These are phyloP conservation scores for Regulus satrapa DNA, from an alignment of 2,113 vertebrate genomes.

Conservation along the genomic window DNA sequence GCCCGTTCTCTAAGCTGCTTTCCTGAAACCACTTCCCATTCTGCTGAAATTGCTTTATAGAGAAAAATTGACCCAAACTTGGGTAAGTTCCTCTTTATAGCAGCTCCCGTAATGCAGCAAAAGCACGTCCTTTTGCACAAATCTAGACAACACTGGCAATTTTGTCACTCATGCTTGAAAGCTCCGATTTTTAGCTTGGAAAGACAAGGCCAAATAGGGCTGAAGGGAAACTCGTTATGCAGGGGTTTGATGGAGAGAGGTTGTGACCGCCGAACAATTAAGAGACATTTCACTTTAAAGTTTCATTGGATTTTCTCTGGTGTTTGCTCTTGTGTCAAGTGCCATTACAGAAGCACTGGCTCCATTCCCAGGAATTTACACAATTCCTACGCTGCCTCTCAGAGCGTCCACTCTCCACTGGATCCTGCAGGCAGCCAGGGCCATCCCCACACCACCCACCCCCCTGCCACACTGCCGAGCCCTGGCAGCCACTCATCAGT, in stretches of 20 bases:
- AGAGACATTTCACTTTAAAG: not conserved
- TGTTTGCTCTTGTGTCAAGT: not conserved
- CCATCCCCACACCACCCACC: not conserved
- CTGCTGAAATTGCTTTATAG: not conserved
- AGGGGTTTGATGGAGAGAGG: not conserved
- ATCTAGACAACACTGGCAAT: not conserved
- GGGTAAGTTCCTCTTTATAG: not conserved
- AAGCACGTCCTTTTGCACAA: not conserved
- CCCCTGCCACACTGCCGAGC: accelerated
- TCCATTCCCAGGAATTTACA: not conserved
- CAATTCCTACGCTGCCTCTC: not conserved
- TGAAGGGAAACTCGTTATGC: not conserved
- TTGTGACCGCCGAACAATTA: not conserved
- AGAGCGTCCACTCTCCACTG: not conserved
- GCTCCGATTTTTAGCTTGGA: not conserved
- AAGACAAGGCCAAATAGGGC: not conserved
- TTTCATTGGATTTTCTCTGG: not conserved
- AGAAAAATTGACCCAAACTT: not conserved
- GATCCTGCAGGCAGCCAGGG: accelerated
- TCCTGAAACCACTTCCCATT: not conserved
- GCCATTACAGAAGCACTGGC: not conserved
- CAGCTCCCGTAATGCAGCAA: not conserved
- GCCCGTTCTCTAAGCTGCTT: not conserved
- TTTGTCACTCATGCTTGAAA: not conserved
- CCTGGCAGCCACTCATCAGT: accelerated